A percentile compares a stretch with the other conserved stretches of the same genome.
These are phyloP conservation scores for Argyresthia goedartella DNA, from an alignment of 2,888 invertebrate genomes.

Conservation along the genomic window DNA sequence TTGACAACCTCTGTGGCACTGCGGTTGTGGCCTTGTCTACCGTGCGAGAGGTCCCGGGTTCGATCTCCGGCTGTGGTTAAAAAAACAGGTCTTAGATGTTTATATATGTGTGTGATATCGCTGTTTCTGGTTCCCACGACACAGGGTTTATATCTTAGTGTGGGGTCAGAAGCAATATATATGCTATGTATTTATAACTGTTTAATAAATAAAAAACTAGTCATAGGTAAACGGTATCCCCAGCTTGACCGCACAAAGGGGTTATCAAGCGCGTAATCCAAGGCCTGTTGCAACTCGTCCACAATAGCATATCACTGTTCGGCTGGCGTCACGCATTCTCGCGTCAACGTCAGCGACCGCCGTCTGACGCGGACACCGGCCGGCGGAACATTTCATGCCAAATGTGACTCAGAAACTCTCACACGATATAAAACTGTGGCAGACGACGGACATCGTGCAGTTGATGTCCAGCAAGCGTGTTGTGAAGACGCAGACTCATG, in stretches of 20 bases:
- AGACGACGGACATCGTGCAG: slow-evolving; percentile 32
- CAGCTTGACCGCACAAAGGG: background rate
- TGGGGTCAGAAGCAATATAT: too few relatives aligned
- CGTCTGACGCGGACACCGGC: slow-evolving; percentile 47
- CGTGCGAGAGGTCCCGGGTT: too few relatives aligned
- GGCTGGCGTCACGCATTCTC: slow-evolving; percentile 10
- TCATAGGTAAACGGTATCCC: background rate
- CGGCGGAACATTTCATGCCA: slow-evolving; percentile 36
- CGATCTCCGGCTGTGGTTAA: too few relatives aligned
- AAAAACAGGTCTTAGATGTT: too few relatives aligned
- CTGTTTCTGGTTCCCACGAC: too few relatives aligned
- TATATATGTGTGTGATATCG: too few relatives aligned
- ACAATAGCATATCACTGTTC: background rate
- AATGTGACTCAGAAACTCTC: slow-evolving; percentile 39
- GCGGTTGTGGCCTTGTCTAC: too few relatives aligned
- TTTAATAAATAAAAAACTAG: too few relatives aligned
- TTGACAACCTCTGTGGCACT: too few relatives aligned
- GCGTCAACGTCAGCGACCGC: slow-evolving; percentile 30
- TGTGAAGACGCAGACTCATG: slow-evolving; percentile 28
- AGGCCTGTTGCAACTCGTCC: background rate
- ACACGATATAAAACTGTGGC: slow-evolving; percentile 45
- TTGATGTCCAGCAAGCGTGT: slow-evolving; percentile 26
- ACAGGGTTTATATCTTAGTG: too few relatives aligned
- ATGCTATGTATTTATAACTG: too few relatives aligned
- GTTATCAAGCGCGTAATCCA: background rate